Conservation (phyloP, 2,888 invertebrate species). For the Agriopis leucophaearia region DNA sequence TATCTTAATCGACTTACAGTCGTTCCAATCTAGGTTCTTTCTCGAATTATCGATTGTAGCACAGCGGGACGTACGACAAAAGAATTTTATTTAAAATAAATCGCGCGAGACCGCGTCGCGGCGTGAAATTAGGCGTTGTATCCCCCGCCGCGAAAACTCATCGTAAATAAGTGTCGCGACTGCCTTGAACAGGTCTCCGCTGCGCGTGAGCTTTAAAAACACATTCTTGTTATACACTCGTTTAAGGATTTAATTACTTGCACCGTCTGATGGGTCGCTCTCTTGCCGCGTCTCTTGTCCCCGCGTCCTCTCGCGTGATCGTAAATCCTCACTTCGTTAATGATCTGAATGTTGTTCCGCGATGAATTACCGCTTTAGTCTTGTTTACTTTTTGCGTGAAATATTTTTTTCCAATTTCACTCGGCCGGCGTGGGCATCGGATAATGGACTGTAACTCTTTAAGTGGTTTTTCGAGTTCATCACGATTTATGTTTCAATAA, state of each 20-base stretch:
- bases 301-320: constrained; percentile 71
- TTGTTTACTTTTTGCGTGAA: constrained; percentile 77
- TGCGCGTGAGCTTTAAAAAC: constrained; percentile 72
- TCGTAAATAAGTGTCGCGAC: constrained; percentile 83
- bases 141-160: constrained; percentile 84
- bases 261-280: constrained; percentile 68
- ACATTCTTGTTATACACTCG: constrained; percentile 83
- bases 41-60: constrained; percentile 79
- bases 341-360: constrained; percentile 72
- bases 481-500: constrained; percentile 78
- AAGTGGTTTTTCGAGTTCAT: constrained; percentile 80
- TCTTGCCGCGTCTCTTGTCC: constrained; percentile 56
- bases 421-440: constrained; percentile 73
- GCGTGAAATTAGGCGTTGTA: constrained; percentile 82
- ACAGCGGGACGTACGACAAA: constrained; percentile 80
- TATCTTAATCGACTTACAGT: constrained; percentile 74
- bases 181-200: constrained; percentile 61
- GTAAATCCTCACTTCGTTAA: constrained; percentile 82
- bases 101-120: constrained; percentile 82
- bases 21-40: constrained; percentile 74
- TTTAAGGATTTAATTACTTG: constrained; percentile 85
- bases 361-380: constrained; percentile 79
- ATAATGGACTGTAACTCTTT: constrained; percentile 75
- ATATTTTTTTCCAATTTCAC: constrained; percentile 72
- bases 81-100: constrained; percentile 83